phyloP scores from a whole-genome alignment of 2,888 invertebrate species.

The Drosophila prostipennis region DNA sequence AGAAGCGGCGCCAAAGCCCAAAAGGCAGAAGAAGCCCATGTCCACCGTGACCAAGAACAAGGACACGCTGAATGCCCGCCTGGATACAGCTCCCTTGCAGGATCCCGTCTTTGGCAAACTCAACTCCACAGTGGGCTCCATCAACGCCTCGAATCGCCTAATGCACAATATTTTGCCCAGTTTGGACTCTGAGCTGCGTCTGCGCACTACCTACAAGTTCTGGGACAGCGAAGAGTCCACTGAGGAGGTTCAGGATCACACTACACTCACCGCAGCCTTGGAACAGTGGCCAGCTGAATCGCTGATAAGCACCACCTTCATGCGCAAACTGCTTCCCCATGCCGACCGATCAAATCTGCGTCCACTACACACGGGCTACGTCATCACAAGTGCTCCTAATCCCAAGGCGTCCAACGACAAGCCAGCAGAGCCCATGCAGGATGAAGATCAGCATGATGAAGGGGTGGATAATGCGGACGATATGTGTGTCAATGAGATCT shows the following conservation, averaged over 20 bases:
- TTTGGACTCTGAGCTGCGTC: constrained; percentile 83
- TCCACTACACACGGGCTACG: constrained; percentile 80
- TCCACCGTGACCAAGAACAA: constrained; percentile 84
- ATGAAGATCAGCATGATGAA: constrained; percentile 80
- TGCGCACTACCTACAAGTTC: constrained; percentile 79
- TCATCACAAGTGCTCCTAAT: constrained; percentile 81
- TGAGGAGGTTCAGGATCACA: constrained; percentile 61
- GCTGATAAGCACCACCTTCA: constrained; percentile 59
- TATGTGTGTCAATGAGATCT: constrained; percentile 85
- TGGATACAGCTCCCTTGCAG: constrained; percentile 84
- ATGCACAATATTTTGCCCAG: constrained; percentile 87
- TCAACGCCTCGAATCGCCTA: constrained; percentile 87
- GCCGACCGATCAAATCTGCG: constrained; percentile 70
- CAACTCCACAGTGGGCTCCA: constrained; percentile 86
- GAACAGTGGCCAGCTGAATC: constrained; percentile 14
- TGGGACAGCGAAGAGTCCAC: constrained; percentile 69
- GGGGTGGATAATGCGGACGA: constrained; percentile 82
- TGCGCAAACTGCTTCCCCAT: constrained; percentile 61
- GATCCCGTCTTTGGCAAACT: constrained; percentile 87
- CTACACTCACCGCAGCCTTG: not conserved
- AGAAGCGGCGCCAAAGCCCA: constrained; percentile 65
- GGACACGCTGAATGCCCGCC: constrained; percentile 82
- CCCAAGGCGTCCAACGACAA: constrained; percentile 50
- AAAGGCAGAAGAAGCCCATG: constrained; percentile 72
- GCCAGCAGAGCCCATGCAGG: not conserved